Percentiles rank a stretch among this genome's conserved stretches.
Evolutionary conservation across 2,888 invertebrate species (phyloP).

Genomic region (Syrphus vitripennis): DNA sequence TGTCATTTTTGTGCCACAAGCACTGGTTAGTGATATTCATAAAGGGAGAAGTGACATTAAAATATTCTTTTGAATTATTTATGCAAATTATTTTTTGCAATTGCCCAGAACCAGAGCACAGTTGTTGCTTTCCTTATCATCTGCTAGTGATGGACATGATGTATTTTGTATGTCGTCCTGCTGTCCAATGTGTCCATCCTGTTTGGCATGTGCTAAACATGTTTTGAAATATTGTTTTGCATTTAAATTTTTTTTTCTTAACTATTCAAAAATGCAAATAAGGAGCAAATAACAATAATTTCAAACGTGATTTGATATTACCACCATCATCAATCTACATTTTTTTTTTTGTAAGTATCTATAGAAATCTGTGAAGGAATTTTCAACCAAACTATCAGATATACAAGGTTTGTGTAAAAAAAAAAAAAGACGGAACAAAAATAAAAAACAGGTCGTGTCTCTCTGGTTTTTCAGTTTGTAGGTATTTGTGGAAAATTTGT

Average conservation of each 20-base stretch:
- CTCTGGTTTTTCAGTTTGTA: not conserved
- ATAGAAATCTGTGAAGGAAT: constrained; percentile 31
- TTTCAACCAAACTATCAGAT: constrained; percentile 20
- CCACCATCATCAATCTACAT: constrained; percentile 31
- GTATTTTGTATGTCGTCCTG: not conserved
- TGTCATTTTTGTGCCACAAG: constrained; percentile 42
- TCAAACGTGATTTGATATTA: constrained; percentile 2
- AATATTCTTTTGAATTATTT: constrained; percentile 18
- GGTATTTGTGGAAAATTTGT: not conserved
- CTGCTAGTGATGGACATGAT: constrained; percentile 20
- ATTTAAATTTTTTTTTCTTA: not conserved
- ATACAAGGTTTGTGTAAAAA: not conserved
- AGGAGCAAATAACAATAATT: constrained; percentile 18
- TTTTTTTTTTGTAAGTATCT: not conserved
- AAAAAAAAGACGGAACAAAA: not conserved
- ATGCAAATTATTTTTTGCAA: constrained; percentile 49
- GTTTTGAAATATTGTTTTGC: not conserved
- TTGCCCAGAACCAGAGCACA: not conserved
- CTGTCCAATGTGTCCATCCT: not conserved
- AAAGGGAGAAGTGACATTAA: not conserved
- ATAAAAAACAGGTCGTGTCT: too few species aligned
- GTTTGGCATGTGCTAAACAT: constrained; percentile 22
- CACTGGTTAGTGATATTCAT: not conserved
- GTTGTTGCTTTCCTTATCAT: constrained; percentile 19
- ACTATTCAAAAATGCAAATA: constrained; percentile 45